phyloP scores from a whole-genome alignment of 2,888 invertebrate genomes.

The Brenthis hecate region DNA sequence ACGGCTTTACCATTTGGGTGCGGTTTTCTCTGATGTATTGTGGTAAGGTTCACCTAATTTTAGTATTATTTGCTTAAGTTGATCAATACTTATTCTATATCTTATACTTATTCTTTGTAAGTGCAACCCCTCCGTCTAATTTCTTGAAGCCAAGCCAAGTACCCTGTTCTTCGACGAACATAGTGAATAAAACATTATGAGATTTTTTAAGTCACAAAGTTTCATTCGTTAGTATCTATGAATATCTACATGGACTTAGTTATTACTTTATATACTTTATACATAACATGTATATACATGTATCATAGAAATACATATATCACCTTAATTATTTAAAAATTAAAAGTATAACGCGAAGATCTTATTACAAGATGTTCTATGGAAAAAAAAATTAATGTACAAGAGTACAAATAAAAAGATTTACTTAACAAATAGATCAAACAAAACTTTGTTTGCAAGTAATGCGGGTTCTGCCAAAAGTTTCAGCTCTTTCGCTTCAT shows the following conservation, averaged over 20 bases:
- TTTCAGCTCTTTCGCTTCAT: conserved; percentile 32
- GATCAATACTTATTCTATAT: not conserved
- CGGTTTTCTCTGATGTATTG: no score
- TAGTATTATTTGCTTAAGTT: not conserved
- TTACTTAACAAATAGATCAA: conserved; percentile 37
- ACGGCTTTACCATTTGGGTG: no score
- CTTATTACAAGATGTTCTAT: not conserved
- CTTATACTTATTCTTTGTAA: conserved; percentile 26
- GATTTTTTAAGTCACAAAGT: conserved; percentile 37
- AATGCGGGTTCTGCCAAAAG: conserved; percentile 38
- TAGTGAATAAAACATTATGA: conserved; percentile 52
- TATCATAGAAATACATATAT: not conserved
- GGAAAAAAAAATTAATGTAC: not conserved
- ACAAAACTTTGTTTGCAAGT: conserved; percentile 36
- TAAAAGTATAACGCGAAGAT: conserved; percentile 21
- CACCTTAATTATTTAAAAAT: not conserved
- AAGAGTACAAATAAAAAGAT: conserved; percentile 19
- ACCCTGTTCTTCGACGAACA: conserved; percentile 56
- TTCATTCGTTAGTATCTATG: conserved; percentile 31
- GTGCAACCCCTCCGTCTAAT: conserved; percentile 52
- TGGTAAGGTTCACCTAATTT: not conserved
- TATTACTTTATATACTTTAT: no score
- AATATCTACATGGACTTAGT: not conserved
- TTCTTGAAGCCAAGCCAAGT: conserved; percentile 67
- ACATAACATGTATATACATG: no score